Evolutionary conservation across 2,797 vertebrate genomes (phyloP).

Genomic region (Nothura maculosa): DNA sequence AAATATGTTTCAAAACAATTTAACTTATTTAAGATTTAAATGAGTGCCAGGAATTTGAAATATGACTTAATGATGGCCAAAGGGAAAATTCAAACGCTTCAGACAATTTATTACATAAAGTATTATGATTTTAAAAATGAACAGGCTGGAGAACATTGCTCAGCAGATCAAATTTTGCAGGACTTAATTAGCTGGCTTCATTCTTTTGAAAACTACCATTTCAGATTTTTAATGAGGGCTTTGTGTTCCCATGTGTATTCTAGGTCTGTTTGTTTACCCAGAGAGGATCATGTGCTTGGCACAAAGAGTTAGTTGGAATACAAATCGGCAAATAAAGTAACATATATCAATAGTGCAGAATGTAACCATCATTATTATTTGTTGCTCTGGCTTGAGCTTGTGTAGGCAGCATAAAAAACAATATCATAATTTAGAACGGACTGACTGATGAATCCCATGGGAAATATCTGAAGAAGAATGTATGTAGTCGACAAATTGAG

Average conservation of each 20-base stretch:
- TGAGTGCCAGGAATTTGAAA: constrained; percentile 45
- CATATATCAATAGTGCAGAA: background rate
- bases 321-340: background rate
- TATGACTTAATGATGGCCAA: constrained; percentile 27
- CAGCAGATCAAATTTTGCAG: constrained; percentile 33
- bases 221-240: background rate
- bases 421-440: background rate
- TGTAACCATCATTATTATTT: background rate
- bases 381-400: background rate
- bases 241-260: constrained; percentile 8
- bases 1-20: background rate
- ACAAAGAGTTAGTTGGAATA: background rate
- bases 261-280: constrained; percentile 33
- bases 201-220: background rate
- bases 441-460: background rate
- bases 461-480: background rate
- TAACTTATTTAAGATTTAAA: constrained; percentile 27
- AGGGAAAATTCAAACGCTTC: constrained; percentile 23
- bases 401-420: background rate
- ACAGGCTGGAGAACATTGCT: constrained; percentile 14
- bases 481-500: background rate
- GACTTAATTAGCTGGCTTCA: constrained; percentile 1
- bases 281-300: background rate
- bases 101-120: constrained; percentile 9
- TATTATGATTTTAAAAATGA: constrained; percentile 17